Conservation (phyloP, 2,113 vertebrate genomes). For the Pongo abelii region DNA sequence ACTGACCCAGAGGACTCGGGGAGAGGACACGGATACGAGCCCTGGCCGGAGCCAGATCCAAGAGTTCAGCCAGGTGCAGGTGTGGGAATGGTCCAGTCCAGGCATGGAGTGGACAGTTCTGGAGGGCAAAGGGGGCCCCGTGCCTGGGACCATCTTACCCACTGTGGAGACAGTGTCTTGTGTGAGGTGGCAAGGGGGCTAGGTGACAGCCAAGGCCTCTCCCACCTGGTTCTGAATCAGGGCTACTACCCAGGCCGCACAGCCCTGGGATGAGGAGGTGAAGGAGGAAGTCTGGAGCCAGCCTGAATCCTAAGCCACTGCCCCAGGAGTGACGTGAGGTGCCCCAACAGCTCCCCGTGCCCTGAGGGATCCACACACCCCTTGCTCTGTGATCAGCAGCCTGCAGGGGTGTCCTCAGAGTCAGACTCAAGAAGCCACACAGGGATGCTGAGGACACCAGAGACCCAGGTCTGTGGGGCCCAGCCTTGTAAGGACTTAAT, state of each 20-base stretch:
- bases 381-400: background rate
- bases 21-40: background rate
- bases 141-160: background rate
- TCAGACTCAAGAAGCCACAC: fast-evolving
- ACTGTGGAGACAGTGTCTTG: fast-evolving
- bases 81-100: background rate
- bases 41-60: background rate
- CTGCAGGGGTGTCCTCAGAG: fast-evolving
- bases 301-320: background rate
- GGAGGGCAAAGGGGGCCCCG: background rate
- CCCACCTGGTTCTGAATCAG: background rate
- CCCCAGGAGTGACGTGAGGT: background rate
- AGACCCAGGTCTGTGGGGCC: background rate
- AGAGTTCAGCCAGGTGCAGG: background rate
- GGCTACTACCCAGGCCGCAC: background rate
- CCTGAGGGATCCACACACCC: background rate
- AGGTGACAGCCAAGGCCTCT: background rate
- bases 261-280: background rate
- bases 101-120: background rate
- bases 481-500: fast-evolving
- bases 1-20: background rate
- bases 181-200: background rate
- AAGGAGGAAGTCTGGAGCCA: background rate
- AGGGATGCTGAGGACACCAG: fast-evolving
- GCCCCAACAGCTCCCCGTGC: fast-evolving